Conservation (phyloP, 2,888 invertebrate genomes). For the Campopleginae sp. region DNA sequence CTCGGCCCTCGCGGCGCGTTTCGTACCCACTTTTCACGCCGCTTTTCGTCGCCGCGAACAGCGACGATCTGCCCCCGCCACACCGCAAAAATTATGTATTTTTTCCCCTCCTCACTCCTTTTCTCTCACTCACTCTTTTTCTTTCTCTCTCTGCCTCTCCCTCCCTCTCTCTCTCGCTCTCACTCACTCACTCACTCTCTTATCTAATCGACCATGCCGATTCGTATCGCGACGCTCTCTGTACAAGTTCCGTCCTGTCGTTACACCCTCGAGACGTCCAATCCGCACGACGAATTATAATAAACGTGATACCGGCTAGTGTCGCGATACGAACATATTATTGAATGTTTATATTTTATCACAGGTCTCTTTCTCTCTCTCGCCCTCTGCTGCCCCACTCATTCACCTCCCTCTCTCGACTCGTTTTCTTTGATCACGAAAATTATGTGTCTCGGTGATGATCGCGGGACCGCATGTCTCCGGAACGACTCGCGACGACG, state of each 20-base stretch:
- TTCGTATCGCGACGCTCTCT: slow-evolving; percentile 38
- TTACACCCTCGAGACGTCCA: slow-evolving; percentile 24
- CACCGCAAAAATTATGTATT: slow-evolving; percentile 37
- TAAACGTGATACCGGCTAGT: slow-evolving; percentile 25
- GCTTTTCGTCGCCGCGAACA: slow-evolving; percentile 40
- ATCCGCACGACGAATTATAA: slow-evolving; percentile 15
- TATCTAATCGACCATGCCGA: slow-evolving; percentile 60
- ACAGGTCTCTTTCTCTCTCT: neutral
- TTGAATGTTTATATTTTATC: slow-evolving; percentile 14
- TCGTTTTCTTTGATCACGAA: slow-evolving; percentile 31
- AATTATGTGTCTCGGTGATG: slow-evolving; percentile 36
- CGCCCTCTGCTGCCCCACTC: neutral
- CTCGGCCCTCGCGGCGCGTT: slow-evolving; percentile 21
- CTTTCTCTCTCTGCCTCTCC: neutral
- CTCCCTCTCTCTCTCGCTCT: neutral
- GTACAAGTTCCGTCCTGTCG: slow-evolving; percentile 4
- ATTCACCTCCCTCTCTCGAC: slow-evolving; percentile 6
- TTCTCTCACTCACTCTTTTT: neutral
- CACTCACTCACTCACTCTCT: slow-evolving; percentile 37
- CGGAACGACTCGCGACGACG: slow-evolving; percentile 58
- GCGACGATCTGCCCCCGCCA: slow-evolving; percentile 37
- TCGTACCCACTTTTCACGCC: slow-evolving; percentile 41
- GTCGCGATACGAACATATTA: slow-evolving; percentile 11
- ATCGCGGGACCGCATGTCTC: slow-evolving; percentile 54
- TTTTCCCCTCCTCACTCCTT: slow-evolving; percentile 7